A percentile compares a stretch with the other conserved stretches of the same genome.
Conservation (phyloP, 1,140 invertebrate genomes). For the Caenorhabditis brenneri region DNA sequence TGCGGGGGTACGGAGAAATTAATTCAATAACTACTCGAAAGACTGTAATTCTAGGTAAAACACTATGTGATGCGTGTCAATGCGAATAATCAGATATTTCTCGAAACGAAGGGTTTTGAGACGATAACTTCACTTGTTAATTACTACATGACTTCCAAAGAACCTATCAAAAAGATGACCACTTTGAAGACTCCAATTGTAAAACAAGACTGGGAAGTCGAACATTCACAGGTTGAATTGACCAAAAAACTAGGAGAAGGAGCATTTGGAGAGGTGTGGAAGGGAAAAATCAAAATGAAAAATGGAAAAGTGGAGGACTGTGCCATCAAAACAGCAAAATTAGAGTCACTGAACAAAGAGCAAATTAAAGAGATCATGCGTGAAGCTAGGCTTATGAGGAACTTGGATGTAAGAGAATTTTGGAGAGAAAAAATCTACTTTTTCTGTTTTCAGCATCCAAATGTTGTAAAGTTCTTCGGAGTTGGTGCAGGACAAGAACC, state of each 20-base stretch:
- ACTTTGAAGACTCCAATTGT: background rate
- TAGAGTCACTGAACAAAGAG: slow-evolving; percentile 87
- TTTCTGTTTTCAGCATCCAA: slow-evolving; percentile 81
- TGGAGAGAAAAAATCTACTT: background rate
- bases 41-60: background rate
- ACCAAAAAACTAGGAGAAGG: slow-evolving; percentile 42
- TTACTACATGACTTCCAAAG: background rate
- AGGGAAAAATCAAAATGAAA: slow-evolving; percentile 25
- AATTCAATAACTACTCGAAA: background rate
- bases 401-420: background rate
- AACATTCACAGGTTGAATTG: slow-evolving; percentile 5
- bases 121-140: slow-evolving; percentile 1
- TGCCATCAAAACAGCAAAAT: slow-evolving; percentile 33
- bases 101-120: slow-evolving; percentile 17
- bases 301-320: slow-evolving; percentile 33
- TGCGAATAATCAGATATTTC: background rate
- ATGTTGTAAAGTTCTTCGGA: slow-evolving; percentile 91
- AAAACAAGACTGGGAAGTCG: slow-evolving; percentile 23
- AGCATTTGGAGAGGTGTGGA: slow-evolving; percentile 44
- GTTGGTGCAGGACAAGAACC: slow-evolving; percentile 88
- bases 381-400: slow-evolving; percentile 78
- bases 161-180: slow-evolving; percentile 32
- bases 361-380: slow-evolving; percentile 84
- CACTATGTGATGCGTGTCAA: slow-evolving; percentile 25
- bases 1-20: background rate